Evolutionary conservation across 2,888 invertebrate genomes (phyloP).

Genomic region (Coelinius sp.): DNA sequence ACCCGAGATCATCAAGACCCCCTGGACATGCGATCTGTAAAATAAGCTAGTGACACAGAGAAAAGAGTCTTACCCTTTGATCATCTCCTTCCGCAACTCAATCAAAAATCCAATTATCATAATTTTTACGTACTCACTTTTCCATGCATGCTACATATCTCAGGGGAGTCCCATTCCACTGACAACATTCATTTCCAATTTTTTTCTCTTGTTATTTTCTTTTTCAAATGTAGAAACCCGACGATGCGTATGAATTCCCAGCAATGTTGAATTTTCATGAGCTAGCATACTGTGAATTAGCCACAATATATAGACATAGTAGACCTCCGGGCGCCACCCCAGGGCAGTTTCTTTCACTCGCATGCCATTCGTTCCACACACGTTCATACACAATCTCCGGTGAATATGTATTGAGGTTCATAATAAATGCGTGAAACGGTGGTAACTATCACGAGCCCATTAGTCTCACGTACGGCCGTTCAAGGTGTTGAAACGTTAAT

Average conservation of each 20-base stretch:
- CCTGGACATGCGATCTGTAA: neutral
- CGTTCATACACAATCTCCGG: neutral
- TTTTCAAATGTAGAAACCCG: conserved; percentile 56
- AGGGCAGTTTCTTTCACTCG: neutral
- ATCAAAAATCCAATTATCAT: neutral
- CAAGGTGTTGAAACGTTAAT: conserved; percentile 2
- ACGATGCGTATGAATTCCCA: conserved; percentile 60
- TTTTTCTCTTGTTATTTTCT: conserved; percentile 53
- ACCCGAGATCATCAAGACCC: too few species aligned
- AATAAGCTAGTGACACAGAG: neutral
- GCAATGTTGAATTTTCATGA: conserved; percentile 62
- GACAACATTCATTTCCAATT: neutral
- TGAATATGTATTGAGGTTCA: neutral
- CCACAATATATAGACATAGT: conserved; percentile 26
- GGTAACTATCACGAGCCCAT: neutral
- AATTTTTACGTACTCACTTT: neutral
- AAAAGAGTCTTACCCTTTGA: neutral
- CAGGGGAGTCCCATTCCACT: neutral
- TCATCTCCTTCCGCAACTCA: neutral
- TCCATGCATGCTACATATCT: neutral
- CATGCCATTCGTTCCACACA: conserved; percentile 16
- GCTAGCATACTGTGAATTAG: conserved; percentile 57
- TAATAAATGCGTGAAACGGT: neutral
- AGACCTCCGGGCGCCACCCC: neutral
- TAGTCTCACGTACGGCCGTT: neutral